Evolutionary conservation across 2,797 vertebrate species (phyloP).

Genomic region (Smutsia gigantea): DNA sequence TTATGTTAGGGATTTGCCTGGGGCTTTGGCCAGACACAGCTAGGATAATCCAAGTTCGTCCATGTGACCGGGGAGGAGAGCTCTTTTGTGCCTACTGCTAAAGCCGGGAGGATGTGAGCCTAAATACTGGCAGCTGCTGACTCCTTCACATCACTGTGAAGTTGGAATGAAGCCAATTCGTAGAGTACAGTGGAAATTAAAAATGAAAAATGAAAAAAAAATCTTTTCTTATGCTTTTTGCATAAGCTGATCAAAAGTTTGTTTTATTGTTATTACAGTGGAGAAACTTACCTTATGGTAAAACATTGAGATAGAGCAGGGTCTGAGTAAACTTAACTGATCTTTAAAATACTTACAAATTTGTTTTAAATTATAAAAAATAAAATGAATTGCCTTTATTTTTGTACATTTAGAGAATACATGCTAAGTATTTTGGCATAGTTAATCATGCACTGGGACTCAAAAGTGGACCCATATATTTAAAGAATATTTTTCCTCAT

Average conservation of each 20-base stretch:
- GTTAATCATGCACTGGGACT: background rate
- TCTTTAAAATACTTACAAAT: conserved; percentile 30
- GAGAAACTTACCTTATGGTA: background rate
- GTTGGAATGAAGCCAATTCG: background rate
- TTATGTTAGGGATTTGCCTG: background rate
- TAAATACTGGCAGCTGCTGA: background rate
- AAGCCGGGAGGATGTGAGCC: background rate
- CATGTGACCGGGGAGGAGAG: background rate
- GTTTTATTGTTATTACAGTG: too few species aligned
- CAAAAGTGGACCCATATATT: background rate
- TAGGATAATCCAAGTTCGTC: background rate
- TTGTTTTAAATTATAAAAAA: conserved; percentile 1
- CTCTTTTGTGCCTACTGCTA: too few species aligned
- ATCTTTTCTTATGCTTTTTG: background rate
- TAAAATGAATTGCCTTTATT: background rate
- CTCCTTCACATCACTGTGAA: background rate
- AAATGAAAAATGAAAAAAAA: background rate
- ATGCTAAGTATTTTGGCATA: background rate
- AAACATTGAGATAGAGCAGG: background rate
- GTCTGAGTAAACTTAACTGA: background rate
- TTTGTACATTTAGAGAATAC: background rate
- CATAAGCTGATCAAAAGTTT: too few species aligned
- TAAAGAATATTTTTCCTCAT: background rate
- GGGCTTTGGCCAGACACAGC: background rate
- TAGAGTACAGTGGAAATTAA: background rate